phyloP scores from a whole-genome alignment of 2,888 invertebrate species.

The Drosophila ezoana region DNA sequence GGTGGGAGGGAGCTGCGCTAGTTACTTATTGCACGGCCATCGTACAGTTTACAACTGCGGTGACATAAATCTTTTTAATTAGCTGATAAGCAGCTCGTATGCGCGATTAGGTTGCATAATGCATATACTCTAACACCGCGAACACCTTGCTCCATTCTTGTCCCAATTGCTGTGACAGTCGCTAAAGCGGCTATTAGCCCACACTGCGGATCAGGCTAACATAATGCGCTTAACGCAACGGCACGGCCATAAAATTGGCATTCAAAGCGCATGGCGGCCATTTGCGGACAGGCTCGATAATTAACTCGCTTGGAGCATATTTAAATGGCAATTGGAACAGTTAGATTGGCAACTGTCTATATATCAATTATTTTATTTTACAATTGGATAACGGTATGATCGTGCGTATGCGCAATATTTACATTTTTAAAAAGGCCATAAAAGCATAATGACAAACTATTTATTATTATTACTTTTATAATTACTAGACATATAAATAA shows the following conservation, averaged over 20 bases:
- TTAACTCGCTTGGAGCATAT: conserved; percentile 11
- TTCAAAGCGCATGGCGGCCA: conserved; percentile 29
- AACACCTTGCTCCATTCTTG: background rate
- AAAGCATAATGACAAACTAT: too few species aligned
- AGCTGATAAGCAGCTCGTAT: conserved; percentile 63
- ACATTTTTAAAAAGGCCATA: too few species aligned
- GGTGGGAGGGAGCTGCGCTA: background rate
- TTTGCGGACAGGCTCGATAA: conserved; percentile 23
- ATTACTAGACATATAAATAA: too few species aligned
- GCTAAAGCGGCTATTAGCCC: conserved; percentile 3
- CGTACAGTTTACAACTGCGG: conserved; percentile 46
- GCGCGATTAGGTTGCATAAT: conserved; percentile 37
- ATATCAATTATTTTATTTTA: background rate
- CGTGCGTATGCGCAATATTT: conserved; percentile 16
- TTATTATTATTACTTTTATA: too few species aligned
- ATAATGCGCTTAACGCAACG: conserved; percentile 33
- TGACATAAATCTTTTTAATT: conserved; percentile 65
- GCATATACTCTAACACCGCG: conserved; percentile 32
- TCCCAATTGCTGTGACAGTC: background rate
- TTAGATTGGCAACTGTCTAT: background rate
- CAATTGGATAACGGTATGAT: conserved; percentile 1
- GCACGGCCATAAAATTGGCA: conserved; percentile 25
- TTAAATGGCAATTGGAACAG: conserved; percentile 11
- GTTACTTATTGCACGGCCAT: conserved; percentile 8
- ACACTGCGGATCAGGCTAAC: conserved; percentile 9